A percentile compares a stretch with the other conserved stretches of the same genome.
Conservation (phyloP, 2,113 vertebrate genomes). For the Thamnophis sirtalis region DNA sequence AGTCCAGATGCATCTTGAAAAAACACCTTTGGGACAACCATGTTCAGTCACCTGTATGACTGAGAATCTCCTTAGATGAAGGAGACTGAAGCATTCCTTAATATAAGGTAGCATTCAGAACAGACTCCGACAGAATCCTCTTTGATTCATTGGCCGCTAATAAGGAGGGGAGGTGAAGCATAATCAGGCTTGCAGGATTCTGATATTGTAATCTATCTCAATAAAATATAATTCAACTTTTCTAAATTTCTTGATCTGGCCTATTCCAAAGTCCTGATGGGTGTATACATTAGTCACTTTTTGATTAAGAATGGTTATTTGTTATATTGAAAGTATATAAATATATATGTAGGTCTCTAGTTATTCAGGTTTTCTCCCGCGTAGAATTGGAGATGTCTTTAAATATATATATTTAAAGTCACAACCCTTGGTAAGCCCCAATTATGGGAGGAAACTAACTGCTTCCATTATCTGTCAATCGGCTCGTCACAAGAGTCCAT, state of each 20-base stretch:
- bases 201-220: neutral
- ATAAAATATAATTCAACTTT: neutral
- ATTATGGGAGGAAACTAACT: no score
- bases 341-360: no score
- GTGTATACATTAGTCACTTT: neutral
- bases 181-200: neutral
- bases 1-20: no score
- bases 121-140: neutral
- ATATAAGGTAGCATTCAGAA: neutral
- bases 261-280: neutral
- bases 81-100: neutral
- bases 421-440: no score
- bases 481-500: no score
- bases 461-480: no score
- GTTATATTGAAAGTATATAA: neutral
- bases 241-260: neutral
- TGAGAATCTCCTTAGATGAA: neutral
- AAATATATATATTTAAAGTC: no score
- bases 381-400: no score
- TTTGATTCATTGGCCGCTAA: neutral
- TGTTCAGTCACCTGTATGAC: no score
- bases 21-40: no score
- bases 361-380: no score
- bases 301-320: neutral
- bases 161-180: neutral